Evolutionary conservation across 2,888 invertebrate species (phyloP), one percentile per base, ranked within the genome.

Genomic region (Hofmannophila pseudospretella): DNA sequence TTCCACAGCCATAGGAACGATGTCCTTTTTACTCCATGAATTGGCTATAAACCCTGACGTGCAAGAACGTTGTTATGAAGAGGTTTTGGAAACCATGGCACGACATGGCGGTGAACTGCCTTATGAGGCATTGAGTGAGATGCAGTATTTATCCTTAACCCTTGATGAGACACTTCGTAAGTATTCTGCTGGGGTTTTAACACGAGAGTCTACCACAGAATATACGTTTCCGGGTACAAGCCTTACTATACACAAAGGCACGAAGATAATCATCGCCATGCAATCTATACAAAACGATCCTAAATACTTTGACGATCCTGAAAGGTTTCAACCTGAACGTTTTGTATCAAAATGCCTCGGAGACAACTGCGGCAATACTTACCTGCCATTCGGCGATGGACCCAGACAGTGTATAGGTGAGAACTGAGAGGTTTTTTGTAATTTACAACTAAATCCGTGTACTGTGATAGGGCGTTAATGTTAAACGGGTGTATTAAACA

Each of bases 1-100:
- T 36, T 78, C 77, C 42, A 75, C 78, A 0, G 74, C 77, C 0
- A 65, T 76, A 11, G 59, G 67, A 0, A 54, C 69, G 1, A 56
- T 76, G 42, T 59, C 61, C 36, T 65, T 58, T 22, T 43, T 58
- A 4, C 39, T 65, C 0, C 67, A 67, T 19, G 49, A 54, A 26
- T 47, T 75, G 2, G 68, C 73, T 1, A 45, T 49, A 9, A 51
- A 71, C 39, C 62, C 62, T 4, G 55, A 65, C 0, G 41, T 57
- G 2, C 74, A 74, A 35, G 44, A 52, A 8, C 54, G 43, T 10
- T 53, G 62, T 10, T 54, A 55, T 32, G 45, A 56, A 12, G 73
- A 75, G 47, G 49, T 73, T 1, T 60, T 54, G 12, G 41, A 48
- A 7, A 45, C 57, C 10, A 35, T 58, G 8, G 32, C 34, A 3